Evolutionary conservation across 2,888 invertebrate genomes (phyloP), one percentile per base, ranked within the genome.

Genomic region (Thymelicus sylvestris): DNA sequence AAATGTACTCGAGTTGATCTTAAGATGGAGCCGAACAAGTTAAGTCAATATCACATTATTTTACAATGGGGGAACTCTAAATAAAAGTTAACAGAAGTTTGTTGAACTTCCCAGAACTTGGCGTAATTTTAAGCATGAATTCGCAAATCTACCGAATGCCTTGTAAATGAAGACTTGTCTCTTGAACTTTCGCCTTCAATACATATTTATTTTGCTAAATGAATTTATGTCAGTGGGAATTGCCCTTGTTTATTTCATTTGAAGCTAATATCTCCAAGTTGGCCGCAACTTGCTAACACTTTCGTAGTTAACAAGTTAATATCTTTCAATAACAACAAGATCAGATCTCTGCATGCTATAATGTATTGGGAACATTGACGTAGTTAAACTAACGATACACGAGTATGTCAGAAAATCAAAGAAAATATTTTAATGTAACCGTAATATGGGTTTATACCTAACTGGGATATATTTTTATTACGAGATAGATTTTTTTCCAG

Each of bases 121-220:
- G 72, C 59, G 64, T 72, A 72, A 74, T 74, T 74, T 72, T 71
- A 72, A 65, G 67, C 72, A 73, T 73, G 66, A 74, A 72, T 71
- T 74, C 70, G 41, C 64, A 65, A 69, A 65, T 64, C 69, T 70
- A 70, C 69, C 66, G 59, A 70, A 70, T 41, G 57, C 69, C 64
- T 69, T 60, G 50, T 69, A 65, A 69, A 65, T 64, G 64, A 69
- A 69, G 69, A 65, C 64, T 69, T 69, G 68, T 69, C 63, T 69
- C 57, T 64, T 48, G 44, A 69, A 69, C 64, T 69, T 69, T 65
- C 48, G 50, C 47, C 59, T 59, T 64, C 57, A 41, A 50, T 69
- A 69, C 63, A 69, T 69, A 65, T 69, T 69, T 69, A 69, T 69
- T 69, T 59, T 59, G 24, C 59, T 69, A 64, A 60, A 69, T 64